Conservation (phyloP, 1,140 invertebrate genomes). For the Gonioctena quinquepunctata region DNA sequence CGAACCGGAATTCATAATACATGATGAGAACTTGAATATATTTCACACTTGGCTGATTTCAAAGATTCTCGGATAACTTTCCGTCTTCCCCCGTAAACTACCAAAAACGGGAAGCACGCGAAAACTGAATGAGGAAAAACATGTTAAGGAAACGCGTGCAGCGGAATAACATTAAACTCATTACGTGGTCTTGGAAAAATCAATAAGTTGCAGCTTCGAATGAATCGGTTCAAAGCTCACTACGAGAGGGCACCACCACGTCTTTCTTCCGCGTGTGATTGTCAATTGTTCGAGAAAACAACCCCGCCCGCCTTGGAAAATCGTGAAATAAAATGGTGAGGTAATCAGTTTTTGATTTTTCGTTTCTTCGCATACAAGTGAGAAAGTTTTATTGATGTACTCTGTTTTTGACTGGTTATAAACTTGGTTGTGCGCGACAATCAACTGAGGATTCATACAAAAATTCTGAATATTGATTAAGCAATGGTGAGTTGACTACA, state of each 20-base stretch:
- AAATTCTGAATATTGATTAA: not conserved
- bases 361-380: too few relatives aligned
- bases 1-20: too few relatives aligned
- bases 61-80: not conserved
- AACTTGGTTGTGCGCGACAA: too few relatives aligned
- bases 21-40: too few relatives aligned
- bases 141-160: not conserved
- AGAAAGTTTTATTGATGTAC: too few relatives aligned
- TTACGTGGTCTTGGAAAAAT: not conserved
- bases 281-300: conserved; percentile 31
- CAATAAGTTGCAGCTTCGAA: not conserved
- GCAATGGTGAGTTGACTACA: not conserved
- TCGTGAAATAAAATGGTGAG: not conserved
- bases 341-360: too few relatives aligned
- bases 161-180: not conserved
- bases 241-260: conserved; percentile 22
- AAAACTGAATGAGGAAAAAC: not conserved
- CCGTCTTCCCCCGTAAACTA: not conserved
- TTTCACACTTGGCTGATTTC: too few relatives aligned
- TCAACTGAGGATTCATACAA: not conserved
- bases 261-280: conserved; percentile 24
- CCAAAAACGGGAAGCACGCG: not conserved
- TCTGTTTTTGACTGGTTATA: too few relatives aligned
- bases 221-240: not conserved
- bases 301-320: conserved; percentile 29